Evolutionary conservation across 2,888 invertebrate species (phyloP).

Genomic region (Stenoptilia bipunctidactyla): DNA sequence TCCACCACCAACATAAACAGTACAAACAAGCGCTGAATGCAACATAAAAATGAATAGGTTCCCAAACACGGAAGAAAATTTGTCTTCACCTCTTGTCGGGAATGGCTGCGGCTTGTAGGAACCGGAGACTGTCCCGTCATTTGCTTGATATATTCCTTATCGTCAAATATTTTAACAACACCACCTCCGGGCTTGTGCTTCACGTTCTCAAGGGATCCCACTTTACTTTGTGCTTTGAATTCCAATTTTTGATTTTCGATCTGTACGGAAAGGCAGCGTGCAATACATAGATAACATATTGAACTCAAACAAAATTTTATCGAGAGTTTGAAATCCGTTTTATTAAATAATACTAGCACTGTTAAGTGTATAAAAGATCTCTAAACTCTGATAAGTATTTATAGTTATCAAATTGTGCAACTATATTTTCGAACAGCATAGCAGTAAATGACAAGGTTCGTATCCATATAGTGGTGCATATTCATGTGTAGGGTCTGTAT

Average conservation of each 20-base stretch:
- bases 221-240: slow-evolving; percentile 92
- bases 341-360: too few relatives aligned
- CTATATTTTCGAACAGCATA: too few relatives aligned
- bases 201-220: slow-evolving; percentile 92
- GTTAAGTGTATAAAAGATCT: too few relatives aligned
- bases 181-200: slow-evolving; percentile 94
- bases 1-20: slow-evolving; percentile 34
- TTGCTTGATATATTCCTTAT: slow-evolving; percentile 91
- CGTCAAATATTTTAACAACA: slow-evolving; percentile 93
- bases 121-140: slow-evolving; percentile 59
- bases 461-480: slow-evolving; percentile 1
- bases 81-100: slow-evolving; percentile 66
- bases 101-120: slow-evolving; percentile 44
- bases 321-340: too few relatives aligned
- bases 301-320: background rate
- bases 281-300: slow-evolving; percentile 14
- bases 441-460: background rate
- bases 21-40: slow-evolving; percentile 15
- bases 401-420: too few relatives aligned
- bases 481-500: background rate
- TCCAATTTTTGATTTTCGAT: slow-evolving; percentile 92
- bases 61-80: slow-evolving; percentile 16
- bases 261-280: slow-evolving; percentile 67
- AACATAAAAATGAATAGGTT: background rate
- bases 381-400: too few relatives aligned